Percentiles rank a stretch among this genome's conserved stretches.
Evolutionary conservation across 2,113 vertebrate species (phyloP).

Genomic region (Illadopsis cleaveri): DNA sequence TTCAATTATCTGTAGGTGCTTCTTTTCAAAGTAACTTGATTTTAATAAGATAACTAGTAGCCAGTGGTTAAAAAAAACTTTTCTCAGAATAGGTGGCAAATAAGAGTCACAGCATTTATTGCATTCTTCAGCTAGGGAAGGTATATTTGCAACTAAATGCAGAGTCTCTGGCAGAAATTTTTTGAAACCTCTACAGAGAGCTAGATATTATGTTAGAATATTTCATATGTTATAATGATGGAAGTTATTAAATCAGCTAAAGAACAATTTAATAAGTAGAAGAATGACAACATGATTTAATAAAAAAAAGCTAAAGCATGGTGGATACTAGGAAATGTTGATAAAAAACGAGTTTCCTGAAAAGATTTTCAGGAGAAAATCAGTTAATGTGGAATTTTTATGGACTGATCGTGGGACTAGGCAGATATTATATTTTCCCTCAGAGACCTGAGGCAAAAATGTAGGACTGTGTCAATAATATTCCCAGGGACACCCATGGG

Average conservation of each 20-base stretch:
- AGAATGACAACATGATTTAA: background rate
- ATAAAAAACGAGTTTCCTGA: background rate
- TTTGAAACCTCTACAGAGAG: background rate
- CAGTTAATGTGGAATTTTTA: background rate
- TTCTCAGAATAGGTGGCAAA: background rate
- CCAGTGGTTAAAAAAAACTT: background rate
- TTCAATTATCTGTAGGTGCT: background rate
- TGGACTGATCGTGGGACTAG: accelerated
- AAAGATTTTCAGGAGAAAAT: background rate
- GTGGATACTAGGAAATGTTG: background rate
- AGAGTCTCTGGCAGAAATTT: background rate
- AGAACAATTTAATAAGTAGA: background rate
- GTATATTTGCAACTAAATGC: background rate
- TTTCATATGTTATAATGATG: background rate
- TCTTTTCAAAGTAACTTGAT: background rate
- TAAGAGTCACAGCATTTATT: background rate
- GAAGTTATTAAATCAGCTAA: background rate
- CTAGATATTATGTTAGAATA: background rate
- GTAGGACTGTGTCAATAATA: background rate
- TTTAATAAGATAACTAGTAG: background rate
- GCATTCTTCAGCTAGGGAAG: background rate
- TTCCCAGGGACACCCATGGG: background rate
- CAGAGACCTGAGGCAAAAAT: background rate
- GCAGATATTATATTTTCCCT: background rate
- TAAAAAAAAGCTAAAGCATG: background rate